Conservation (phyloP, 2,113 vertebrate species). For the Percopsis transmontana region DNA sequence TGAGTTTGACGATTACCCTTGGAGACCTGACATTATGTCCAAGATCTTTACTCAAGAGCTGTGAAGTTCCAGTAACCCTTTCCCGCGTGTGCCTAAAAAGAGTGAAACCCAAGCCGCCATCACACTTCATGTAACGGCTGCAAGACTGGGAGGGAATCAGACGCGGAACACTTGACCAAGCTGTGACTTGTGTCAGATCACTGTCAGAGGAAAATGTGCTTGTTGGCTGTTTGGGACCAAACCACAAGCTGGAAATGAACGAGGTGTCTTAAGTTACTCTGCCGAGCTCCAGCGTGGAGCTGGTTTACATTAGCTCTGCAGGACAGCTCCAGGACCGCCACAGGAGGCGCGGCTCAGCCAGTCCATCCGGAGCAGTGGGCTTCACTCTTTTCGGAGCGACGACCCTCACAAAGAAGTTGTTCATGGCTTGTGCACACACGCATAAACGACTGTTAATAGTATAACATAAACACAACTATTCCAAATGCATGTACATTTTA, state of each 20-base stretch:
- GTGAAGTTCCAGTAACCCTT: conserved; percentile 1
- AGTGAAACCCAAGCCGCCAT: conserved; percentile 16
- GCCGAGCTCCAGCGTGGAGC: conserved; percentile 6
- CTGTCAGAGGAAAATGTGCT: conserved; percentile 24
- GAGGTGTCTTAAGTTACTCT: conserved; percentile 10
- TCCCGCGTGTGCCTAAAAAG: background rate
- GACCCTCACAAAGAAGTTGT: too few relatives aligned
- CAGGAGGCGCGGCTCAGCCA: too few relatives aligned
- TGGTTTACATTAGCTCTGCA: conserved; percentile 40
- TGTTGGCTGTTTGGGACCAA: background rate
- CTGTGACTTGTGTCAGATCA: conserved; percentile 20
- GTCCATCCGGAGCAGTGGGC: too few relatives aligned
- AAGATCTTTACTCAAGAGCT: conserved; percentile 27
- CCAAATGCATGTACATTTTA: too few relatives aligned
- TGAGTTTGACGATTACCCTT: conserved; percentile 29
- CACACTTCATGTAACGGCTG: background rate
- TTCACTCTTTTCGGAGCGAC: too few relatives aligned
- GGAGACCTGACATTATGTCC: conserved; percentile 15
- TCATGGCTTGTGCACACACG: too few relatives aligned
- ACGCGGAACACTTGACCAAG: conserved; percentile 14
- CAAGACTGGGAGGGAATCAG: conserved; percentile 11
- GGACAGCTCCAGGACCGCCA: conserved; percentile 2
- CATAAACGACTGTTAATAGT: too few relatives aligned
- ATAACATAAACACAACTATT: too few relatives aligned
- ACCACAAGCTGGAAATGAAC: conserved; percentile 11